Base-by-base conservation (phyloP, 2,888 invertebrate genomes). In the Phyllotreta cruciferae region DNA sequence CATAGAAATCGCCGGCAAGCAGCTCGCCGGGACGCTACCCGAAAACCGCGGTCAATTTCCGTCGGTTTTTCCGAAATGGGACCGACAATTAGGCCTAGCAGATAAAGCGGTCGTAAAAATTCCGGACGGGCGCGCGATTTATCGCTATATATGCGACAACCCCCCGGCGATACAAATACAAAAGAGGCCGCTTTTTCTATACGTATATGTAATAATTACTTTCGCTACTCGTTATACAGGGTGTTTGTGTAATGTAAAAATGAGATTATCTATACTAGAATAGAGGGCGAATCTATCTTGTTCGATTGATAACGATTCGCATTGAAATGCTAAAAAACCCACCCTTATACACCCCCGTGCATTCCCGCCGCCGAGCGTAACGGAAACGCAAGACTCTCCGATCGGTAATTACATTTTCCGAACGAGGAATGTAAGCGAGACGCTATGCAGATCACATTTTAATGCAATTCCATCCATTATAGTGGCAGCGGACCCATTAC, bases 391-490 rank as follows among this genome's bases (percentile, higher is more conserved):
- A 77, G 76, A 76, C 60, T 77, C 52, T 42, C 52, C 37, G 60
- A 60, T 77, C 78, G 74, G 78, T 77, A 78, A 78, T 78, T 77
- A 78, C 76, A 75, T 77, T 78, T 76, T 74, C 75, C 73, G 74
- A 74, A 73, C 73, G 73, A 72, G 73, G 74, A 76, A 76, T 78
- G 77, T 79, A 78, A 77, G 72, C 79, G 78, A 76, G 60, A 60
- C 42, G 78, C 81, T 81, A 81, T 82, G 81, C 82, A 81, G 82
- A 82, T 82, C 82, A 81, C 81, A 82, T 82, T 82, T 82, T 82
- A 82, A 82, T 82, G 82, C 81, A 82, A 82, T 82, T 82, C 81
- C 81, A 81, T 82, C 82, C 82, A 82, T 82, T 82, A 82, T 81
- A 80, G 60, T 60, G 60, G 60, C 60, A 60, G 60, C 44, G 52